A percentile compares a stretch with the other conserved stretches of the same genome.
Conservation (phyloP, 2,797 vertebrate genomes). For the Capromys pilorides region DNA sequence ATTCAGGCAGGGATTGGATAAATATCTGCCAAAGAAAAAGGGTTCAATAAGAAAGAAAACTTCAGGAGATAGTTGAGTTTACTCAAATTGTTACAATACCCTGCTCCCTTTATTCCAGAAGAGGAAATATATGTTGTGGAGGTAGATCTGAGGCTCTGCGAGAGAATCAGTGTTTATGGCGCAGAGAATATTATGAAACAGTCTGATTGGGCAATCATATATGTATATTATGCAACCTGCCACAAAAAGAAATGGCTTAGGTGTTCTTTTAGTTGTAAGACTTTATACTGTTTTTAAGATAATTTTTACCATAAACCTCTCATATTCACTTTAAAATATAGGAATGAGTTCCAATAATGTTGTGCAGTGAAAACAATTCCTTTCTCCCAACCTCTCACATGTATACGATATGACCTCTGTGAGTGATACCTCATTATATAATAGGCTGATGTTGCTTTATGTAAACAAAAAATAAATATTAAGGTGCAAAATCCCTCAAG, state of each 20-base stretch:
- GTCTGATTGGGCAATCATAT: slow-evolving; percentile 35
- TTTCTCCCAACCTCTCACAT: slow-evolving; percentile 39
- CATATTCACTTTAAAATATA: slow-evolving; percentile 47
- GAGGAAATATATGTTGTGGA: slow-evolving; percentile 58
- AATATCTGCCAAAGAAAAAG: slow-evolving; percentile 49
- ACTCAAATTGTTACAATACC: slow-evolving; percentile 54
- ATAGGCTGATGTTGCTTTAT: slow-evolving; percentile 56
- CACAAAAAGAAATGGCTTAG: slow-evolving; percentile 59
- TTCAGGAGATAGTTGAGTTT: slow-evolving; percentile 57
- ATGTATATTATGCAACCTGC: slow-evolving; percentile 26
- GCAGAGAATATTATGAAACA: slow-evolving; percentile 60
- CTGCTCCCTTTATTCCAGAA: not conserved
- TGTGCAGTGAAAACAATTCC: slow-evolving; percentile 26
- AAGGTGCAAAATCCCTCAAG: slow-evolving; percentile 28
- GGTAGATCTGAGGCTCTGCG: slow-evolving; percentile 71
- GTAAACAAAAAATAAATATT: slow-evolving; percentile 70
- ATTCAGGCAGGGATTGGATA: slow-evolving; percentile 27
- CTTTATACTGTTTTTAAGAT: slow-evolving; percentile 40
- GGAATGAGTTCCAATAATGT: slow-evolving; percentile 42
- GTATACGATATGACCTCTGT: slow-evolving; percentile 22
- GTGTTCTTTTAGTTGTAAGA: slow-evolving; percentile 51
- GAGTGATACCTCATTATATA: slow-evolving; percentile 52
- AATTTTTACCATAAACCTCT: slow-evolving; percentile 44
- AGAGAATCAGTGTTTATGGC: slow-evolving; percentile 59
- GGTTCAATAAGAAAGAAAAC: slow-evolving; percentile 47